Evolutionary conservation across 1,140 invertebrate genomes (phyloP).

Genomic region (Eufriesea mexicana): DNA sequence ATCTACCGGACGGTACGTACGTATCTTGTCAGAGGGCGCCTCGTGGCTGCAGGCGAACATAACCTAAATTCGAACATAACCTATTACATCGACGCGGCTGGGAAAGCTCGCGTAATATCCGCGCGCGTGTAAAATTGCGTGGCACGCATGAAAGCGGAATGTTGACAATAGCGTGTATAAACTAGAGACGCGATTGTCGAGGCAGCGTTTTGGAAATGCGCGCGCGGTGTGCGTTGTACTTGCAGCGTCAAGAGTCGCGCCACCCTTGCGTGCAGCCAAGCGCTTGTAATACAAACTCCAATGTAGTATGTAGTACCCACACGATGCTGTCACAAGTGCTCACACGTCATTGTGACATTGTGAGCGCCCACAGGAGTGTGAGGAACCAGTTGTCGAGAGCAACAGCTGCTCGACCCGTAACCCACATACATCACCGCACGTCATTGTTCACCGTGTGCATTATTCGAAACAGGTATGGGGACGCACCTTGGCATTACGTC

Average conservation of each 20-base stretch:
- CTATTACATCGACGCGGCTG: neutral
- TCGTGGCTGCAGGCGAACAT: neutral
- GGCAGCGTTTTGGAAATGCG: conserved; percentile 60
- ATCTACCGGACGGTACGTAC: too few relatives aligned
- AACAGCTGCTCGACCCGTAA: conserved; percentile 81
- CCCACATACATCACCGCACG: conserved; percentile 81
- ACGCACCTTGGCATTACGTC: conserved; percentile 67
- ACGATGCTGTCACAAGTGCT: conserved; percentile 79
- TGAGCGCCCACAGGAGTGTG: conserved; percentile 75
- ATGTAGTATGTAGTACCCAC: conserved; percentile 74
- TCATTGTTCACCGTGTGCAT: conserved; percentile 78
- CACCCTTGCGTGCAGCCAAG: conserved; percentile 77
- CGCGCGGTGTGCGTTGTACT: conserved; percentile 61
- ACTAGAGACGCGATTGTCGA: neutral
- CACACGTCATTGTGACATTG: conserved; percentile 81
- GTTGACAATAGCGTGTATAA: neutral
- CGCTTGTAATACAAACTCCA: conserved; percentile 79
- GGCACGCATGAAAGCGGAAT: neutral
- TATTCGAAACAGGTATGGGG: conserved; percentile 77
- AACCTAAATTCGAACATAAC: too few relatives aligned
- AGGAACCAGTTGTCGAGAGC: conserved; percentile 75
- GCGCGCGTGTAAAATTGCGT: neutral
- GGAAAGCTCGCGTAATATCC: neutral
- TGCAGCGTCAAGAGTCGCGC: conserved; percentile 76
- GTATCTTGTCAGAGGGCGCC: neutral